Evolutionary conservation across 2,797 vertebrate genomes (phyloP).

Genomic region (Schizothorax lantsangensis): DNA sequence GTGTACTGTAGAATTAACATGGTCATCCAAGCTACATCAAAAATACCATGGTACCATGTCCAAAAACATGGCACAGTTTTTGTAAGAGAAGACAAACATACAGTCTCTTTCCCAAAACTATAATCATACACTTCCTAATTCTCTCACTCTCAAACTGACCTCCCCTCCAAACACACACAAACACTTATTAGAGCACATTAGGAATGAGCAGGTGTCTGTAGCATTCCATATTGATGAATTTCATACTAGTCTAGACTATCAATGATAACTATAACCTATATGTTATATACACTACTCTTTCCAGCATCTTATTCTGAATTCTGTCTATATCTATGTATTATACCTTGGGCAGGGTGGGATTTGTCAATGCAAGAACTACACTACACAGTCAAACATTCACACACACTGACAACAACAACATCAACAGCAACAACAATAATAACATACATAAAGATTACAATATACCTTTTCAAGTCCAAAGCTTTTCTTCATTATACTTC

Average conservation of each 20-base stretch:
- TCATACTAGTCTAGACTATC: constrained; percentile 64
- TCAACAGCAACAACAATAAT: constrained; percentile 59
- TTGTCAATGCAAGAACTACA: constrained; percentile 64
- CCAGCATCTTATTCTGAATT: constrained; percentile 51
- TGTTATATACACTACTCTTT: constrained; percentile 69
- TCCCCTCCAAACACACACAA: constrained; percentile 21
- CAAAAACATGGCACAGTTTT: constrained; percentile 27
- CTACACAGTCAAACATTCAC: constrained; percentile 75
- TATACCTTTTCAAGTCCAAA: constrained; percentile 48
- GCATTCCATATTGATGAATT: constrained; percentile 74
- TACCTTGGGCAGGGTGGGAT: constrained; percentile 47
- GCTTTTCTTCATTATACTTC: constrained; percentile 30
- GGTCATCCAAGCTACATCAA: not conserved
- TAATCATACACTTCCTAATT: constrained; percentile 31
- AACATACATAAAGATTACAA: constrained; percentile 66
- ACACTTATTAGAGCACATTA: constrained; percentile 73
- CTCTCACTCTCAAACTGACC: not conserved
- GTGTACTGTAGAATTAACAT: not conserved
- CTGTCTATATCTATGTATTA: constrained; percentile 51
- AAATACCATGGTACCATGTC: constrained; percentile 12
- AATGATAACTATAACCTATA: constrained; percentile 69
- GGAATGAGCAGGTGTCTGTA: constrained; percentile 68
- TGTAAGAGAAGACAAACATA: constrained; percentile 22
- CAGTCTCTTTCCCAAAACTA: not conserved
- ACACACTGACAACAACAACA: constrained; percentile 61